Evolutionary conservation across 2,888 invertebrate genomes (phyloP).

Genomic region (Campoletis raptor): DNA sequence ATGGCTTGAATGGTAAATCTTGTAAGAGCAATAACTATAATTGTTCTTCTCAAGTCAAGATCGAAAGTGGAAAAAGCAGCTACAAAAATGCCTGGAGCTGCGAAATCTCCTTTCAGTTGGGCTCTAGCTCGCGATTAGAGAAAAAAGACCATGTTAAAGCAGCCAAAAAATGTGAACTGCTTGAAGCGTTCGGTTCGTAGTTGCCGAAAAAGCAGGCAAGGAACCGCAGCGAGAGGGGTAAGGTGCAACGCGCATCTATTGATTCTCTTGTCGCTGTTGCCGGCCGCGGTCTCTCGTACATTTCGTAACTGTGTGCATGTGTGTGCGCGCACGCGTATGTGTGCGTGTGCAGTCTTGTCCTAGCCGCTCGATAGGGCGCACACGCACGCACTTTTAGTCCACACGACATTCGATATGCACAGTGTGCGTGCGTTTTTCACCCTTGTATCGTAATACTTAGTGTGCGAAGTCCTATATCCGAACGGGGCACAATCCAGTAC

Average conservation of each 20-base stretch:
- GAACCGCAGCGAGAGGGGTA: constrained; percentile 76
- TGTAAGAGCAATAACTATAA: too few species aligned
- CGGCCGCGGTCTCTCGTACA: constrained; percentile 71
- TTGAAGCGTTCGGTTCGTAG: constrained; percentile 75
- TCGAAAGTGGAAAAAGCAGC: too few species aligned
- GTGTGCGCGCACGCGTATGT: neutral
- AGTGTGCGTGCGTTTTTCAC: constrained; percentile 65
- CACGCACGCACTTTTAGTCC: constrained; percentile 68
- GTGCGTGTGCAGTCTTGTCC: constrained; percentile 48
- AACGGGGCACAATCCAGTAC: neutral
- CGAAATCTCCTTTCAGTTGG: neutral
- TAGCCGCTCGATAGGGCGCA: constrained; percentile 69
- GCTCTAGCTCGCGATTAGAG: neutral
- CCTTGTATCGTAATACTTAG: constrained; percentile 22
- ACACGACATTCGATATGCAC: constrained; percentile 55
- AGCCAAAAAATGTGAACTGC: constrained; percentile 66
- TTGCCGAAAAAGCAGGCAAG: constrained; percentile 73
- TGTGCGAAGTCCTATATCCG: neutral
- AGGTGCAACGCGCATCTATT: constrained; percentile 84
- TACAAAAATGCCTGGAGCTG: too few species aligned
- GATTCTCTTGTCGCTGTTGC: constrained; percentile 80
- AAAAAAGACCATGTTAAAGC: neutral
- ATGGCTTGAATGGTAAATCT: too few species aligned
- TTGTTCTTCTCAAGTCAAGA: too few species aligned
- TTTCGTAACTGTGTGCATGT: constrained; percentile 13